phyloP scores from a whole-genome alignment of 2,888 invertebrate genomes.

The Coronaproctus castanopsis region DNA sequence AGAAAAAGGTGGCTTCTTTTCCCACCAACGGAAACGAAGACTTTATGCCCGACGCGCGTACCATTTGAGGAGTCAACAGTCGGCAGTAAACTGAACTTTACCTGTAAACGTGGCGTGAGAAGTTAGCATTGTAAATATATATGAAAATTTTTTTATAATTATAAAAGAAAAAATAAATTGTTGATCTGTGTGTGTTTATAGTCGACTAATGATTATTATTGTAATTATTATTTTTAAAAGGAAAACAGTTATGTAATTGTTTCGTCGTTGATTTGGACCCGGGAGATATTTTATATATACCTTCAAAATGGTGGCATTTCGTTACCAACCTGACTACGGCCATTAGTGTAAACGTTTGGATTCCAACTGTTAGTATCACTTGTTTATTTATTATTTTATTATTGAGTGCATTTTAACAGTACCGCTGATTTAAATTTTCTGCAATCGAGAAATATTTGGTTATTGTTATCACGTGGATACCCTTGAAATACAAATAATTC shows the following conservation, averaged over 20 bases:
- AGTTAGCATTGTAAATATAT: slow-evolving; percentile 3
- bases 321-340: slow-evolving; percentile 45
- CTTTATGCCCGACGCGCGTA: slow-evolving; percentile 54
- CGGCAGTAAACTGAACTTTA: slow-evolving; percentile 66
- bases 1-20: slow-evolving; percentile 85
- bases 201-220: not conserved
- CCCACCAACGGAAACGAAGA: slow-evolving; percentile 48
- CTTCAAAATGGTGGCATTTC: slow-evolving; percentile 92
- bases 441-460: too few relatives aligned
- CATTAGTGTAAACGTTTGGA: slow-evolving; percentile 48
- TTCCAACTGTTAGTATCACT: slow-evolving; percentile 36
- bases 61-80: slow-evolving; percentile 95
- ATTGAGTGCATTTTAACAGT: too few relatives aligned
- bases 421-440: too few relatives aligned
- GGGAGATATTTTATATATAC: slow-evolving; percentile 74
- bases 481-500: too few relatives aligned
- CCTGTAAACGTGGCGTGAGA: slow-evolving; percentile 22
- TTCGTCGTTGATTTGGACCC: slow-evolving; percentile 46
- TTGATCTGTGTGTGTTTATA: not conserved
- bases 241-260: slow-evolving; percentile 9
- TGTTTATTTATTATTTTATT: too few relatives aligned
- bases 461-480: too few relatives aligned
- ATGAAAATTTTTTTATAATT: not conserved
- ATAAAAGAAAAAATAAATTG: not conserved
- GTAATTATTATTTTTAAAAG: too few relatives aligned